Conservation (phyloP, 92 coral and sea anemone genomes). For the Palythoa grandiflora region DNA sequence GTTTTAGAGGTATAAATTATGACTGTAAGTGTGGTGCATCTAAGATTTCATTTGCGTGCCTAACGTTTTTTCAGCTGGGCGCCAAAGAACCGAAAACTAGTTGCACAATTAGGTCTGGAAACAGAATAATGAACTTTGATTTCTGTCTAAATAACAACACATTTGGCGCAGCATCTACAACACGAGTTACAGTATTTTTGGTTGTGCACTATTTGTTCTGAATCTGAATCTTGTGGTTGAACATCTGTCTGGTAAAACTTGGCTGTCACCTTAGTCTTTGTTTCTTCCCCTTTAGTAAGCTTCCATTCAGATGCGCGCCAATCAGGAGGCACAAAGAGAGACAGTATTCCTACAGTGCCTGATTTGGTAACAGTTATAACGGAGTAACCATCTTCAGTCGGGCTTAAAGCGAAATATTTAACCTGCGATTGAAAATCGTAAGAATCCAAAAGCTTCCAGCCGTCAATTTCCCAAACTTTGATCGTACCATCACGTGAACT, state of each 20-base stretch:
- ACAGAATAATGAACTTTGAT: too few species aligned
- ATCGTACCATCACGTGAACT: constrained; percentile 92
- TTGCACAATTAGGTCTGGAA: too few species aligned
- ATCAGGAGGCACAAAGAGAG: constrained; percentile 45
- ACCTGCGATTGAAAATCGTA: constrained; percentile 91
- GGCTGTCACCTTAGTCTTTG: background rate
- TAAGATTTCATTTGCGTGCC: too few species aligned
- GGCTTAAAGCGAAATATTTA: constrained; percentile 69
- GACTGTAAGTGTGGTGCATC: too few species aligned
- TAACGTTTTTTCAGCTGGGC: too few species aligned
- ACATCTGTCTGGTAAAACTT: background rate
- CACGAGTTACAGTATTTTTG: background rate
- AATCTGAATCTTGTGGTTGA: background rate
- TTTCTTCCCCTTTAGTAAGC: background rate
- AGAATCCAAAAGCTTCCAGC: constrained; percentile 66
- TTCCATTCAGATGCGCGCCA: background rate
- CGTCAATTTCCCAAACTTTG: constrained; percentile 75
- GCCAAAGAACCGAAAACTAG: too few species aligned
- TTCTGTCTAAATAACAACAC: background rate
- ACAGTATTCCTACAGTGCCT: constrained; percentile 80
- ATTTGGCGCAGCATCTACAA: background rate
- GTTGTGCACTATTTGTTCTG: background rate
- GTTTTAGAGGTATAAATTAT: too few species aligned
- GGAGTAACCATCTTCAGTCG: constrained; percentile 59
- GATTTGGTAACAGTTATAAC: constrained; percentile 80